These are phyloP conservation scores for Danionella cerebrum DNA, from an alignment of 2,113 vertebrate species.

Conservation along the genomic window DNA sequence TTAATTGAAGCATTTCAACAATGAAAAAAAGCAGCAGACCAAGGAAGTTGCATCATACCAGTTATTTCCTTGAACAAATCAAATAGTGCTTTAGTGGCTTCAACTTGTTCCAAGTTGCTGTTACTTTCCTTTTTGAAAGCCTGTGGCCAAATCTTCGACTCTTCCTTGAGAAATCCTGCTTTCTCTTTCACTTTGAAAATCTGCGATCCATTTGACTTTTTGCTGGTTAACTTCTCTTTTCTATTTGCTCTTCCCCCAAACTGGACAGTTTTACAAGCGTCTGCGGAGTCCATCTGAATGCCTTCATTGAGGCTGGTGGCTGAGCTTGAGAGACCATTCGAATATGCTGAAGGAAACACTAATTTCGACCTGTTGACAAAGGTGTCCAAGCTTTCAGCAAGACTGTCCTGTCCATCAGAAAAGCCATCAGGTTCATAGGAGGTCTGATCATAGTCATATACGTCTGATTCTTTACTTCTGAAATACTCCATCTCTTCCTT, in stretches of 20 bases:
- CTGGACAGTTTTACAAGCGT: neutral
- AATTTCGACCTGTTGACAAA: neutral
- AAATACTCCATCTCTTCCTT: neutral
- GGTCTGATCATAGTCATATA: neutral
- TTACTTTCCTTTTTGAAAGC: slow-evolving; percentile 39
- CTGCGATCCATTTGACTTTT: slow-evolving; percentile 21
- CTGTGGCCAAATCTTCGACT: slow-evolving; percentile 23
- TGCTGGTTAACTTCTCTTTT: slow-evolving; percentile 43
- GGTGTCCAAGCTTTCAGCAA: neutral
- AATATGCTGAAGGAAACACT: neutral
- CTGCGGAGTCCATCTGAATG: slow-evolving; percentile 6
- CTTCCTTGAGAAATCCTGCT: slow-evolving; percentile 28
- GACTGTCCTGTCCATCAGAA: neutral
- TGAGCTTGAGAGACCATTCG: neutral
- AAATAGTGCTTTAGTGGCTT: slow-evolving; percentile 63
- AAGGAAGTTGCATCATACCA: slow-evolving; percentile 48
- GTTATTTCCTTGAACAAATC: slow-evolving; percentile 69
- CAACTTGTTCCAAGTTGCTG: slow-evolving; percentile 49
- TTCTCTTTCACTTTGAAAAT: slow-evolving; percentile 48
- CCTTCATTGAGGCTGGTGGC: slow-evolving; percentile 12
- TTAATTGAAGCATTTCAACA: too few relatives aligned
- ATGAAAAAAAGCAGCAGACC: neutral
- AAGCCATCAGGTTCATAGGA: neutral
- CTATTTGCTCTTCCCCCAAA: slow-evolving; percentile 31
- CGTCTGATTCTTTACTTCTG: neutral